Conservation (phyloP, 1,140 invertebrate genomes). For the Eumaeus atala region DNA sequence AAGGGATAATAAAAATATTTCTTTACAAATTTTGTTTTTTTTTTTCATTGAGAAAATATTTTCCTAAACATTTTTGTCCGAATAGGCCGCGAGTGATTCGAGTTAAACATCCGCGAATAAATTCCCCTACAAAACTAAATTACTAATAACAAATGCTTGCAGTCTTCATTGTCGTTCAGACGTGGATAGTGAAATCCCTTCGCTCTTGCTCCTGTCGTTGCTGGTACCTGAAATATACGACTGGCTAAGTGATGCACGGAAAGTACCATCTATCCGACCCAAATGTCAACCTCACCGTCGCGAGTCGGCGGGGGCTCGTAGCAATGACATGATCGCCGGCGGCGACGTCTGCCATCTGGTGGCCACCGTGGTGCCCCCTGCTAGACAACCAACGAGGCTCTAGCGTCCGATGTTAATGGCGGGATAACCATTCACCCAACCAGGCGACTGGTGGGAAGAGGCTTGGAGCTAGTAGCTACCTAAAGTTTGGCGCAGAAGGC, state of each 20-base stretch:
- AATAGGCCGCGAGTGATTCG: conserved; percentile 38
- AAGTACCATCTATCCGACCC: too few species aligned
- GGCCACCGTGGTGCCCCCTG: too few species aligned
- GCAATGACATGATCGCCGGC: too few species aligned
- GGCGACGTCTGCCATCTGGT: too few species aligned
- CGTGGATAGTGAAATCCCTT: conserved; percentile 79
- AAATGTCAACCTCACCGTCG: too few species aligned
- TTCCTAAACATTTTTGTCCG: conserved; percentile 19
- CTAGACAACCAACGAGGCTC: too few species aligned
- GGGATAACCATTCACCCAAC: too few species aligned
- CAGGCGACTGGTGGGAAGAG: too few species aligned
- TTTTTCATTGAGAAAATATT: conserved; percentile 16
- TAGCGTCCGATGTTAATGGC: too few species aligned
- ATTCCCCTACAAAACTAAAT: conserved; percentile 2
- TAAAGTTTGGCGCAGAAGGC: too few species aligned
- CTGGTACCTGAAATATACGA: conserved; percentile 66
- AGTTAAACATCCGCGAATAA: conserved; percentile 20
- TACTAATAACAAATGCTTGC: conserved; percentile 29
- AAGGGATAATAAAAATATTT: conserved; percentile 8
- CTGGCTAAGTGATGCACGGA: not conserved
- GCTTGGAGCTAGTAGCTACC: too few species aligned
- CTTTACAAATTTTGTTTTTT: conserved; percentile 2
- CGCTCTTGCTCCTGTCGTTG: conserved; percentile 77
- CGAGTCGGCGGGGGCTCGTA: too few species aligned
- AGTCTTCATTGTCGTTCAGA: conserved; percentile 74